phyloP scores from a whole-genome alignment of 2,797 vertebrate genomes.

The Peromyscus melanophrys region DNA sequence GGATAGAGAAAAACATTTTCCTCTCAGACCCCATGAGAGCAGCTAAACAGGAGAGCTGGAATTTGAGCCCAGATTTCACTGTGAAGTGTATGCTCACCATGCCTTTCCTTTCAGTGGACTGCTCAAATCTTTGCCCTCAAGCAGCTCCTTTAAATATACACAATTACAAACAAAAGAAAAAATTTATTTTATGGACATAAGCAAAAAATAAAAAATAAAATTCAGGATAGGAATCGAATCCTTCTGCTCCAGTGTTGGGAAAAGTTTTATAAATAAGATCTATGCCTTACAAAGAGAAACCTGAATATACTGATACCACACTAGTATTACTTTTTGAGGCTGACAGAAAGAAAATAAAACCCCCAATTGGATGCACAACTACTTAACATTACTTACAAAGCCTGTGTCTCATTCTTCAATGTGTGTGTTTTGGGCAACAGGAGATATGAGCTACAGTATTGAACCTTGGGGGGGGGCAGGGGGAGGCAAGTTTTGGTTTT shows the following conservation, averaged over 20 bases:
- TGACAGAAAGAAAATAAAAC: neutral
- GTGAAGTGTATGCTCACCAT: neutral
- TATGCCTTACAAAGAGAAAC: neutral
- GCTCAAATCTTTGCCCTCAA: neutral
- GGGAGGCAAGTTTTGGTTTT: neutral
- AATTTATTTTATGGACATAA: neutral
- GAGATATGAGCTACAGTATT: neutral
- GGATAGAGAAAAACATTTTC: neutral
- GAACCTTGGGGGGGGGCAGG: too few relatives aligned
- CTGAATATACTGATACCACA: fast-evolving
- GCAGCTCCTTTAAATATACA: neutral
- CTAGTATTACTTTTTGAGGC: neutral
- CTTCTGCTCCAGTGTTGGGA: neutral
- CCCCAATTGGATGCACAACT: neutral
- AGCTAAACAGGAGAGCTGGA: neutral
- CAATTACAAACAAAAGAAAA: slow-evolving; percentile 16
- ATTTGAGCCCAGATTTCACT: neutral
- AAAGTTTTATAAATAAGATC: neutral
- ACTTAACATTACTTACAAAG: neutral
- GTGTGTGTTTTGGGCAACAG: neutral
- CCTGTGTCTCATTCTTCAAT: neutral
- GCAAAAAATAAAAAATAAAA: neutral
- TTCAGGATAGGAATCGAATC: neutral
- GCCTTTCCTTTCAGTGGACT: neutral
- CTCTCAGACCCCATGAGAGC: neutral